Base-by-base conservation (phyloP, 2,113 vertebrate genomes). In the Blennius ocellaris region DNA sequence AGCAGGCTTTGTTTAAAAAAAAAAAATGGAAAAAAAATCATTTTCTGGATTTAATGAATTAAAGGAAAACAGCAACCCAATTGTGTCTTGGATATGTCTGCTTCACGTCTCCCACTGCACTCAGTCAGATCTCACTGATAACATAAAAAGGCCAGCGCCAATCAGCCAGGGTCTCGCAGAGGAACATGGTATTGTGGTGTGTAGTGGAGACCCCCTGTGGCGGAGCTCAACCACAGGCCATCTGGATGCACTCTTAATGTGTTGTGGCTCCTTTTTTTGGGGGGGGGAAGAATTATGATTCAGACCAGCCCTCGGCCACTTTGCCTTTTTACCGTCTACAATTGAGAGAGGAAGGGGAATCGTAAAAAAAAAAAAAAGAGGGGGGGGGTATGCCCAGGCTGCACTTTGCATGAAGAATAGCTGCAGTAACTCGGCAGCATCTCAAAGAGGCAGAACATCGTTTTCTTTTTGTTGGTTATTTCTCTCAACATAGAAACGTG, bases 61-160 rank as follows among this genome's bases (percentile, higher is more conserved):
- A 92, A 92, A 92, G 78, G 85, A 86, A 88, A 88, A 89, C 40
- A 67, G 80, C 53, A 90, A 88, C 81, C 82, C 73, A 80, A 75
- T 71, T 52, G 77, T 85, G 85, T 89, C 59, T 68, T 77, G n/a
- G 60, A 14, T 86, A 17, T 77, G 48, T 75, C 9, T 65, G 64
- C 40, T 36, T 64, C 11, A 0, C 67, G 48, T 76, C 61, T 82
- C 30, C 52, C 14, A 7, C 40, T 73, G 9, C 36, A 43, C 59
- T 64, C 45, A 41, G 21, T 38, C 11, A 36, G 57, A 75, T 80
- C 70, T 12, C n/a, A n/a, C 53, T 10, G 55, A 52, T 40, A 40
- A 36, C 64, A 52, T 41, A 7, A 57, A 57, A 66, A 68, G n/a
- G 36, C 58, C 41, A 2, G 43, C 8, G 51, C 38, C 48, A 52